These are phyloP conservation scores for Nerophis lumbriciformis DNA, from an alignment of 2,113 vertebrate genomes.

Conservation along the genomic window DNA sequence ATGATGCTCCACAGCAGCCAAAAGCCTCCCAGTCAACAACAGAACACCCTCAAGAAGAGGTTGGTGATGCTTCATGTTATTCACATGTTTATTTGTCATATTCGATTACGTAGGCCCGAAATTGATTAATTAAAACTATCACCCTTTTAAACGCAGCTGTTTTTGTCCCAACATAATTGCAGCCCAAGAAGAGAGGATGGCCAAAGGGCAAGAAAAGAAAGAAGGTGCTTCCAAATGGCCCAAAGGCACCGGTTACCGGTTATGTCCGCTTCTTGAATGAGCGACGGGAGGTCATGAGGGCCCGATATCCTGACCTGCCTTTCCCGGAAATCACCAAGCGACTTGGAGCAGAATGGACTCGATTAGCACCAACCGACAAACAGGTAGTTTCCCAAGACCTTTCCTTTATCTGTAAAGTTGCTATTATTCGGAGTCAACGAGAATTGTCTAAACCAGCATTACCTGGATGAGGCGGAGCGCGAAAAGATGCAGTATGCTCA, in stretches of 20 bases:
- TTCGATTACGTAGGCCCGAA: neutral
- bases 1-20: slow-evolving; percentile 58
- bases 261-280: slow-evolving; percentile 94
- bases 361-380: slow-evolving; percentile 83
- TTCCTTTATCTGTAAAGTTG: neutral
- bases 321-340: slow-evolving; percentile 98
- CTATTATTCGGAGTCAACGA: neutral
- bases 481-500: slow-evolving; percentile 95
- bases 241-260: slow-evolving; percentile 93
- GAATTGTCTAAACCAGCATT: slow-evolving; percentile 71
- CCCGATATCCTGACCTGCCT: slow-evolving; percentile 86
- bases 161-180: slow-evolving; percentile 16
- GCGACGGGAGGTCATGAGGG: slow-evolving; percentile 88
- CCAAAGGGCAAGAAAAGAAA: slow-evolving; percentile 98
- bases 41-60: slow-evolving; percentile 71
- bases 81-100: too few relatives aligned
- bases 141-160: neutral
- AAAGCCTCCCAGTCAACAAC: slow-evolving; percentile 57
- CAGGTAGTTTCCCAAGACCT: slow-evolving; percentile 66
- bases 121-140: too few relatives aligned
- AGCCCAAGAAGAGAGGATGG: slow-evolving; percentile 97
- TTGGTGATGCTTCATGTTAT: slow-evolving; percentile 23
- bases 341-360: slow-evolving; percentile 93
- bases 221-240: slow-evolving; percentile 93
- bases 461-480: slow-evolving; percentile 89